Percentiles rank a stretch among this genome's conserved stretches.
Conservation (phyloP, 1,140 invertebrate genomes). For the Marisa cornuarietis region DNA sequence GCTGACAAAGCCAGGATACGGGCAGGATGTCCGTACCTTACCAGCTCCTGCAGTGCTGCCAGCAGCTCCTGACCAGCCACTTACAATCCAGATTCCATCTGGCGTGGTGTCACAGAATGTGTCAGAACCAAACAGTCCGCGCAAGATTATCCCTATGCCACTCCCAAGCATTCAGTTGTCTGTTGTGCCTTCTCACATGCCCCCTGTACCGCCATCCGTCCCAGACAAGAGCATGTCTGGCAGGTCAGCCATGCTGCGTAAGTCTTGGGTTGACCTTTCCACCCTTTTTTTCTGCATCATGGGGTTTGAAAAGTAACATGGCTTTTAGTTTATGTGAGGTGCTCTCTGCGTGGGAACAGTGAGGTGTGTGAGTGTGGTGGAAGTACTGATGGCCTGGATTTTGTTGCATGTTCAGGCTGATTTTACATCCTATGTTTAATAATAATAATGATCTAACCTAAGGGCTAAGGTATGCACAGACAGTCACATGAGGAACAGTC, state of each 20-base stretch:
- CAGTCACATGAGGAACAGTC: no score
- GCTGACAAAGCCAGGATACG: slow-evolving; percentile 68
- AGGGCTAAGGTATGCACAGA: no score
- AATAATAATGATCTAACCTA: no score
- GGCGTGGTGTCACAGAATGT: slow-evolving; percentile 32
- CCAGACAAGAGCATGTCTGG: not conserved
- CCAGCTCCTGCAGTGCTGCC: slow-evolving; percentile 15
- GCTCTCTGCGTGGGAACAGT: no score
- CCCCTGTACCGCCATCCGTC: slow-evolving; percentile 13
- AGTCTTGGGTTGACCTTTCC: not conserved
- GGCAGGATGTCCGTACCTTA: slow-evolving; percentile 39
- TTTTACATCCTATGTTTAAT: no score
- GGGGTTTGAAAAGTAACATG: no score
- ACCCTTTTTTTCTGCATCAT: no score
- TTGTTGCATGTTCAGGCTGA: no score
- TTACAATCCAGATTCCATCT: slow-evolving; percentile 50
- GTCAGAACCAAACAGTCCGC: slow-evolving; percentile 54
- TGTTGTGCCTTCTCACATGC: not conserved
- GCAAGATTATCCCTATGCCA: slow-evolving; percentile 24
- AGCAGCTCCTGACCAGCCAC: slow-evolving; percentile 14
- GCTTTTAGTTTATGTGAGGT: no score
- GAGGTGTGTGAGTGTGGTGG: no score
- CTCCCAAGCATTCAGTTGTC: not conserved
- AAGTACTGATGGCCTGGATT: no score
- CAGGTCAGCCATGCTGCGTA: not conserved